phyloP scores from a whole-genome alignment of 37 sponge, comb jelly and placozoan species.

The Eunapius fragilis region DNA sequence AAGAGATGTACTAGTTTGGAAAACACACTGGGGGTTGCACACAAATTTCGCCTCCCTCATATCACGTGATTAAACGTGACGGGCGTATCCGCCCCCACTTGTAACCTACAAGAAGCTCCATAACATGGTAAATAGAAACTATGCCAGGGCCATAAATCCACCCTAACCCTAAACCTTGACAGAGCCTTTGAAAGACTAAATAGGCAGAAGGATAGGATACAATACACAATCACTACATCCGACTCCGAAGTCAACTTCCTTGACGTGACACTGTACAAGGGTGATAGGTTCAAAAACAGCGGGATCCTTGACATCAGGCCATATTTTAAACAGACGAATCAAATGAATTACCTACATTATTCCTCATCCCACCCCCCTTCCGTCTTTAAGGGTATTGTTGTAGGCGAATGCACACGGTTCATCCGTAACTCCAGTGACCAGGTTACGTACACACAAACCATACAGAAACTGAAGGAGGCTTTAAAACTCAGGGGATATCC shows the following conservation, averaged over 20 bases:
- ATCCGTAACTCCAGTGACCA: background rate
- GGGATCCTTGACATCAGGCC: background rate
- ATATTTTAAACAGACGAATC: constrained; percentile 6
- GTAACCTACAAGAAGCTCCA: too few relatives aligned
- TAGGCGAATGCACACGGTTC: too few relatives aligned
- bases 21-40: too few relatives aligned
- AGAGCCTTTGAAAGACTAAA: background rate
- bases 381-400: too few relatives aligned
- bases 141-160: too few relatives aligned
- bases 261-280: constrained; percentile 6
- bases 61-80: too few relatives aligned
- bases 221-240: background rate
- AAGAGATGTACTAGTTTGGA: too few relatives aligned
- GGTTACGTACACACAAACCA: background rate
- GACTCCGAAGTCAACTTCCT: background rate
- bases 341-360: too few relatives aligned
- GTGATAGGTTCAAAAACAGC: background rate
- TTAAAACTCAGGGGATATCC: background rate
- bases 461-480: background rate
- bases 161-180: background rate
- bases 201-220: background rate
- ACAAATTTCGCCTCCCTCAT: too few relatives aligned
- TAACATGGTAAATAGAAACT: too few relatives aligned
- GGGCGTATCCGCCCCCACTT: too few relatives aligned
- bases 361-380: too few relatives aligned